phyloP scores from a whole-genome alignment of 2,888 invertebrate species.

The Apodemia zela region DNA sequence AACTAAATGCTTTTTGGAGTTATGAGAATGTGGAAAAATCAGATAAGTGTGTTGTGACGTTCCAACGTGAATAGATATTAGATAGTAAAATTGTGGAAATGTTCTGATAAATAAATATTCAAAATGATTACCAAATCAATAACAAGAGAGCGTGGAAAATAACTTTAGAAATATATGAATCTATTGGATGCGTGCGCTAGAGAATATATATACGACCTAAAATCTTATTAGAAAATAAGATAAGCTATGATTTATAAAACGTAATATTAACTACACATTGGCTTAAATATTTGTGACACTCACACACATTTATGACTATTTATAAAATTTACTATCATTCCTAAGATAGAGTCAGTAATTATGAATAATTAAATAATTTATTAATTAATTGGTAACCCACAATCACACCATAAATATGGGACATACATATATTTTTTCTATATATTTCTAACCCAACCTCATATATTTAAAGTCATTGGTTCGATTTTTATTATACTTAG shows the following conservation, averaged over 20 bases:
- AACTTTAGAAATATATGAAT: conserved; percentile 7
- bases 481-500: no score
- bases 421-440: no score
- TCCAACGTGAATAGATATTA: background rate
- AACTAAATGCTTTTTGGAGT: background rate
- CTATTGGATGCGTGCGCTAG: background rate
- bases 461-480: no score
- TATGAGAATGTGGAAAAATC: conserved; percentile 5
- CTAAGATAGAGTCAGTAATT: background rate
- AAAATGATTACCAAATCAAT: background rate
- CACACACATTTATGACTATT: background rate
- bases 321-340: background rate
- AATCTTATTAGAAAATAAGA: conserved; percentile 11
- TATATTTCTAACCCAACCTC: no score
- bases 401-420: no score
- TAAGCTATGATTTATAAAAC: conserved; percentile 9
- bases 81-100: background rate
- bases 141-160: background rate
- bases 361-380: background rate
- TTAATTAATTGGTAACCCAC: background rate
- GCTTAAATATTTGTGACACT: background rate
- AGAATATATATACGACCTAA: background rate
- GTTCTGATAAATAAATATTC: conserved; percentile 8
- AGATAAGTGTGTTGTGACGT: conserved; percentile 3
- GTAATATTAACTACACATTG: background rate